Base-by-base conservation (phyloP, 2,888 invertebrate genomes). In the Rotaria macrura region DNA sequence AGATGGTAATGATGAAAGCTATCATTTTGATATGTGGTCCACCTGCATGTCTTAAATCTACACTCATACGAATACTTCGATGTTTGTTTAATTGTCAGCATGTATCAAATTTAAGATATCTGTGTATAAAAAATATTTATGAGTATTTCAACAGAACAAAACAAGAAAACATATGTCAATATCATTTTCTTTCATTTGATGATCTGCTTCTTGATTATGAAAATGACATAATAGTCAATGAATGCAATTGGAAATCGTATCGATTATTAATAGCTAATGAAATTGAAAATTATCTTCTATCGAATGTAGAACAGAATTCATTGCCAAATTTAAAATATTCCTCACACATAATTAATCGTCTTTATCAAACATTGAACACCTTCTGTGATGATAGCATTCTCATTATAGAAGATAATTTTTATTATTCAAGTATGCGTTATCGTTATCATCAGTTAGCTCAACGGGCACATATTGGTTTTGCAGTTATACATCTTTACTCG, bases 371-470 rank as follows among this genome's bases (percentile, higher is more conserved):
- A 79, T 79, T 79, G 2, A 14, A 40, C 4, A 17, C 17, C 43
- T n/a, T n/a, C 43, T 10, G 25, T 25, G 1, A 40, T 25, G 14
- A 79, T 25, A 79, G 12, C 43, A 79, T 79, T 79, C 40, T 79
- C 43, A n/a, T 79, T 14, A 40, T 79, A 43, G 79, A 79, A 14
- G 79, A 79, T 43, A 79, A 79, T 79, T 79, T 79, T 43, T 79
- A 79, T 79, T 79, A 79, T 43, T n/a, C 40, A n/a, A 79, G 79
- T 79, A 79, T 79, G 79, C 79, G 79, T 10, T n/a, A 79, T 43
- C 79, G 79, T 40, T 79, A 79, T 79, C 43, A 9, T n/a, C 79
- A 79, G 10, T 43, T 79, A n/a, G 79, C 79, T 79, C 79, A 79
- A 79, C 43, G 79, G 14, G 40, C 5, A 40, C 9, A 79, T 12